A percentile compares a stretch with the other conserved stretches of the same genome.
Conservation (phyloP, 2,888 invertebrate species). For the Sphaerophoria rueppellii region DNA sequence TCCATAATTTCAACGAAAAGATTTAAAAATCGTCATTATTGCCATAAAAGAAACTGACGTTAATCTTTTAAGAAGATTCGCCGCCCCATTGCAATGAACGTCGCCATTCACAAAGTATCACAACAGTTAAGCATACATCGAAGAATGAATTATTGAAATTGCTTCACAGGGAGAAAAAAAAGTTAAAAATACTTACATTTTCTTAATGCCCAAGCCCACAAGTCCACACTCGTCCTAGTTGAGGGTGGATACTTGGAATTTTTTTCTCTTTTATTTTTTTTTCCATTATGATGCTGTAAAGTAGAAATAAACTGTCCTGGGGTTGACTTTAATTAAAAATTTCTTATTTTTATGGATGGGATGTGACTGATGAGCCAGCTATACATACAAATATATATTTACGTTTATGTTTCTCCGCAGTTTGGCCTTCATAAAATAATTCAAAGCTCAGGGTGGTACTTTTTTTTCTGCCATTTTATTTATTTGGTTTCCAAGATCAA, state of each 20-base stretch:
- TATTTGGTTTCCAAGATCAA: constrained; percentile 66
- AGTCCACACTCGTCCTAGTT: neutral
- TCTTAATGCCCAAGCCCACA: constrained; percentile 42
- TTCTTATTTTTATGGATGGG: constrained; percentile 69
- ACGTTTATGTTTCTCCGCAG: constrained; percentile 7
- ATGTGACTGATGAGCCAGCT: constrained; percentile 65
- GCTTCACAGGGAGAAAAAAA: constrained; percentile 20
- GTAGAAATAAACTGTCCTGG: constrained; percentile 39
- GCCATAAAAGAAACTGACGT: neutral
- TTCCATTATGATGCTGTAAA: constrained; percentile 20
- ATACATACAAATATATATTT: too few species aligned
- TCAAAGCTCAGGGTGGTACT: constrained; percentile 18
- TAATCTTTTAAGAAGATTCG: constrained; percentile 25
- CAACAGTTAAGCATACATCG: constrained; percentile 31
- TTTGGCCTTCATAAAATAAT: constrained; percentile 4
- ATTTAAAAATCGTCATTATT: neutral
- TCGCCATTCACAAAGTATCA: constrained; percentile 19
- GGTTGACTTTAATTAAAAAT: constrained; percentile 73
- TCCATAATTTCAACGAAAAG: neutral
- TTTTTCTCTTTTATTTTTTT: constrained; percentile 6
- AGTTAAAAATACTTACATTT: constrained; percentile 54
- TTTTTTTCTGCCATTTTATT: constrained; percentile 45
- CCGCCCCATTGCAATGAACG: constrained; percentile 3
- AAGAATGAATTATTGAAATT: constrained; percentile 48
- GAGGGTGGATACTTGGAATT: constrained; percentile 26